These are phyloP conservation scores for Troides helena DNA, from an alignment of 2,888 invertebrate species.

Conservation along the genomic window DNA sequence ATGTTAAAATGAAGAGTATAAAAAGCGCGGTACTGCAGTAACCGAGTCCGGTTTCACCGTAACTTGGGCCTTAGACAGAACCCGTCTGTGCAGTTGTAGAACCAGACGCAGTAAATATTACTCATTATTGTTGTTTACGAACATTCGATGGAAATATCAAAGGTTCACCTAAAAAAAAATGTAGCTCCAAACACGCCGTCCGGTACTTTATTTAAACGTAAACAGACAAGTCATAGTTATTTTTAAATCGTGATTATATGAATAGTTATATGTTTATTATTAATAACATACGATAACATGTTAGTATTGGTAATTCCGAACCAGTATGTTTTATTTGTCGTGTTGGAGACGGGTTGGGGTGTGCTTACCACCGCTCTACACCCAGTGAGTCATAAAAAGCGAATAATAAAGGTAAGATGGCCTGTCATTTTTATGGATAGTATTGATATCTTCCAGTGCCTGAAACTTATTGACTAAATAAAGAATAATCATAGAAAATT, in stretches of 20 bases:
- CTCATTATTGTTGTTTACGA: slow-evolving; percentile 4
- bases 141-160: neutral
- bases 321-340: too few relatives aligned
- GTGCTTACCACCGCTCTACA: too few relatives aligned
- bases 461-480: too few relatives aligned
- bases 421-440: too few relatives aligned
- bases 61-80: neutral
- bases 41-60: neutral
- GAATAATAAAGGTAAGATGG: too few relatives aligned
- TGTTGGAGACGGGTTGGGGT: too few relatives aligned
- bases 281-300: too few relatives aligned
- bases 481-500: too few relatives aligned
- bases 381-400: too few relatives aligned
- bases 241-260: neutral
- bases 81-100: neutral
- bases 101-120: neutral
- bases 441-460: too few relatives aligned
- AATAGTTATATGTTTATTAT: neutral
- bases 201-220: neutral
- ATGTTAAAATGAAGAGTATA: neutral
- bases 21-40: neutral
- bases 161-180: neutral
- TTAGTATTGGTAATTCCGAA: too few relatives aligned
- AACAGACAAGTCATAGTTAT: neutral
- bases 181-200: neutral